A percentile compares a stretch with the other conserved stretches of the same genome.
phyloP scores from a whole-genome alignment of 2,113 vertebrate species.

The Ursus arctos region DNA sequence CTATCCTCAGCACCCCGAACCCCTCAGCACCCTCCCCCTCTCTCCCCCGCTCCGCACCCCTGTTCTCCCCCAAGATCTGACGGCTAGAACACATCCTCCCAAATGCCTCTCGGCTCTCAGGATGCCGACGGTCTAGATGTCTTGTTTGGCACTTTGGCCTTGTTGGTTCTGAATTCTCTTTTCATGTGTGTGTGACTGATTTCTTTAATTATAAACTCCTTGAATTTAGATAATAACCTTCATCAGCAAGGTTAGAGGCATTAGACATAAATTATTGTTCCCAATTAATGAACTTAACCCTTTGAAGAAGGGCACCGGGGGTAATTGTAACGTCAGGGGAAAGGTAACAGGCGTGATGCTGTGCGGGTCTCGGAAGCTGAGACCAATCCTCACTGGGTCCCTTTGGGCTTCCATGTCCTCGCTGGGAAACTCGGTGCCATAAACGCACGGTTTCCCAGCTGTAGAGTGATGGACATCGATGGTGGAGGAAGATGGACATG shows the following conservation, averaged over 20 bases:
- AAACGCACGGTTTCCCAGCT: not conserved
- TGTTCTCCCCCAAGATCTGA: accelerated
- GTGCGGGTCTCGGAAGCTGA: accelerated
- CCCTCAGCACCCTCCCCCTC: no score
- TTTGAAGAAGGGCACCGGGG: not conserved
- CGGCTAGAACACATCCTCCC: not conserved
- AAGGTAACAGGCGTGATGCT: accelerated
- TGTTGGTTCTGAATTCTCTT: conserved; percentile 44
- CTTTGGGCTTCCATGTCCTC: not conserved
- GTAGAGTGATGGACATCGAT: accelerated
- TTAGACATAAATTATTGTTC: conserved; percentile 48
- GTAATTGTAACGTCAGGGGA: not conserved
- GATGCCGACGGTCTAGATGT: not conserved
- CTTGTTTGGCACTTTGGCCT: not conserved
- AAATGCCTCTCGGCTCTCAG: accelerated
- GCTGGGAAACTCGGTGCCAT: accelerated
- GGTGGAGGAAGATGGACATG: accelerated
- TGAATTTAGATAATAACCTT: conserved; percentile 64
- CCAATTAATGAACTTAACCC: conserved; percentile 63
- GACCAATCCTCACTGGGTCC: accelerated
- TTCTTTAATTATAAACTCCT: conserved; percentile 77
- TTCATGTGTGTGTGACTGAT: conserved; percentile 66
- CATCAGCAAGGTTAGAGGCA: conserved; percentile 60
- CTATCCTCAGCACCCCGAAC: accelerated
- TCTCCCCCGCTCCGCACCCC: no score